Evolutionary conservation across 2,797 vertebrate genomes (phyloP).

Genomic region (Nannoperca australis): DNA sequence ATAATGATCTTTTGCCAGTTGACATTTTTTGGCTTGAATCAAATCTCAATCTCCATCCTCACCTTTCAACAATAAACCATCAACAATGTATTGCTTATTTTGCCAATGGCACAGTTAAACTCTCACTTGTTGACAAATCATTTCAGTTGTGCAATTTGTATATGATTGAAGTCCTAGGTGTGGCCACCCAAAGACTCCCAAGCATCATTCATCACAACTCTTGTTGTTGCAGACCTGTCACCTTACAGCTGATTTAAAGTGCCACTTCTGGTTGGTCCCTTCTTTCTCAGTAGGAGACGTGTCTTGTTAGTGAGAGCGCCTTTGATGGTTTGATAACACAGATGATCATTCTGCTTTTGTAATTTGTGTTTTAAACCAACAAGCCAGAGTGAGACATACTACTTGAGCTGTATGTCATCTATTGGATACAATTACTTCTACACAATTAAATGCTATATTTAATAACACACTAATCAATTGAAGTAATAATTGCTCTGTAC

Average conservation of each 20-base stretch:
- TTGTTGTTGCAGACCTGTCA: slow-evolving; percentile 30
- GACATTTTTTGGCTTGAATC: slow-evolving; percentile 19
- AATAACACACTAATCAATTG: slow-evolving; percentile 30
- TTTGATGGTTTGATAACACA: slow-evolving; percentile 23
- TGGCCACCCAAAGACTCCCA: slow-evolving; percentile 30
- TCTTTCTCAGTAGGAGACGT: not conserved
- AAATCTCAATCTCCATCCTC: not conserved
- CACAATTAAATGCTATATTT: slow-evolving; percentile 24
- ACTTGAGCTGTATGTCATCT: not conserved
- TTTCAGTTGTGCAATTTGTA: slow-evolving; percentile 28
- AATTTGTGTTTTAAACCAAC: slow-evolving; percentile 29
- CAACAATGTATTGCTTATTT: slow-evolving; percentile 32
- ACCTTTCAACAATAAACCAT: not conserved
- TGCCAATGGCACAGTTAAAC: slow-evolving; percentile 19
- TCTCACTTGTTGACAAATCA: slow-evolving; percentile 36
- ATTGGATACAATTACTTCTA: slow-evolving; percentile 9
- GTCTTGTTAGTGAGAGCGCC: slow-evolving; percentile 7
- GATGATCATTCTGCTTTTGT: slow-evolving; percentile 15
- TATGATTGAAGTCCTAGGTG: slow-evolving; percentile 25
- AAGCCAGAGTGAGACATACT: slow-evolving; percentile 12
- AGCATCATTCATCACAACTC: slow-evolving; percentile 40
- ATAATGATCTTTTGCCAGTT: slow-evolving; percentile 21
- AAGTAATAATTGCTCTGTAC: slow-evolving; percentile 40
- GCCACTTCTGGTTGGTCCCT: not conserved
- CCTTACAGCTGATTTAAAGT: slow-evolving; percentile 34